Evolutionary conservation across 1,140 invertebrate genomes (phyloP).

Genomic region (Oryzaephilus surinamensis): DNA sequence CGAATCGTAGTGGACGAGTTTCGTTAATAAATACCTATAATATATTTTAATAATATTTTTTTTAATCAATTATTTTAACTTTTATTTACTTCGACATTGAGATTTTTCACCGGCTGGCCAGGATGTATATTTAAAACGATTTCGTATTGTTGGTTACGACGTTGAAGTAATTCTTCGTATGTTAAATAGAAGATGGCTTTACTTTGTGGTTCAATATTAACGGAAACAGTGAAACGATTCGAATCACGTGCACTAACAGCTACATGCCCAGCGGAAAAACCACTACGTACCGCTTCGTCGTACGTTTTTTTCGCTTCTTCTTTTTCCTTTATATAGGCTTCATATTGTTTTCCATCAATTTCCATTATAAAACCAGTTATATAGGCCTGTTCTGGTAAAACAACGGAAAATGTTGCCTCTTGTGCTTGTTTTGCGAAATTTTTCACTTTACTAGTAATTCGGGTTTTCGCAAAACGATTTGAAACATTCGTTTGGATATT

Average conservation of each 20-base stretch:
- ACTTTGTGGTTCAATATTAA: conserved; percentile 48
- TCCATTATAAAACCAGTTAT: conserved; percentile 54
- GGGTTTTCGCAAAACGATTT: conserved; percentile 48
- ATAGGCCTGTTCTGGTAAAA: conserved; percentile 53
- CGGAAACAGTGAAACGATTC: conserved; percentile 50
- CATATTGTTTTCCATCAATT: conserved; percentile 42
- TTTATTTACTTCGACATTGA: conserved; percentile 36
- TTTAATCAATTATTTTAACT: neutral
- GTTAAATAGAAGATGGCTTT: conserved; percentile 51
- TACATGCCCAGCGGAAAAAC: conserved; percentile 49
- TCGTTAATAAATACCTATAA: conserved; percentile 45
- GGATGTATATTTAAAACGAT: conserved; percentile 51
- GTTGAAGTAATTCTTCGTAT: conserved; percentile 51
- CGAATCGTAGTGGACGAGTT: conserved; percentile 39
- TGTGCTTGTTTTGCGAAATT: conserved; percentile 46
- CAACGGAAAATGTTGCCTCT: conserved; percentile 48
- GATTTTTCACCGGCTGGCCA: conserved; percentile 41
- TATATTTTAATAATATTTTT: conserved; percentile 2
- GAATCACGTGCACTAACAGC: conserved; percentile 49
- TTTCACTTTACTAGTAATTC: conserved; percentile 44
- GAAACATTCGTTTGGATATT: conserved; percentile 44
- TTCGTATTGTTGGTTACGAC: conserved; percentile 48
- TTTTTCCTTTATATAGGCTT: conserved; percentile 48
- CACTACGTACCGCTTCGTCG: conserved; percentile 45
- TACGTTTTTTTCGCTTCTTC: conserved; percentile 55